phyloP scores from a whole-genome alignment of 2,797 vertebrate species.

The Toxotes lorentzi region DNA sequence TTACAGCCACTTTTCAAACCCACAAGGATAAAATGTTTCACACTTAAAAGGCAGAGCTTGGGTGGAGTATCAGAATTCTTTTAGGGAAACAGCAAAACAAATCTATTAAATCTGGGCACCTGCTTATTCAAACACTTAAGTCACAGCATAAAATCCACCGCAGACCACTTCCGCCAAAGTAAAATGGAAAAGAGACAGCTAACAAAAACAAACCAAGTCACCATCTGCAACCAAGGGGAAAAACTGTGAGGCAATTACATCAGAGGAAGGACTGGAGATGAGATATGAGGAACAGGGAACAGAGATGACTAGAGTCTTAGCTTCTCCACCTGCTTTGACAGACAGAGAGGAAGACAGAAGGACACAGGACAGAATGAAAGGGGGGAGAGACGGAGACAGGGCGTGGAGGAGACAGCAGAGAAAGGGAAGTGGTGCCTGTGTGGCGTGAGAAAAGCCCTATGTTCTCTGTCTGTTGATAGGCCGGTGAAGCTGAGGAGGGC shows the following conservation, averaged over 20 bases:
- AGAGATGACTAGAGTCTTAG: conserved; percentile 38
- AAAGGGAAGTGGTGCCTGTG: conserved; percentile 76
- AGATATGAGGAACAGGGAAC: conserved; percentile 56
- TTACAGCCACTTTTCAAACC: neutral
- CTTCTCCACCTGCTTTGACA: conserved; percentile 37
- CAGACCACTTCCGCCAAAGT: conserved; percentile 18
- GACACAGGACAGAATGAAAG: conserved; percentile 46
- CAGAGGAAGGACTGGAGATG: conserved; percentile 58
- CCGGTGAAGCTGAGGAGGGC: conserved; percentile 73
- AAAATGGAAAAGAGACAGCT: conserved; percentile 21
- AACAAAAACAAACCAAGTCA: conserved; percentile 35
- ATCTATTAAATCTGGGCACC: conserved; percentile 16
- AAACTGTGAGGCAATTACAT: conserved; percentile 38
- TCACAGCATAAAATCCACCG: conserved; percentile 9
- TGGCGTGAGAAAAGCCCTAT: conserved; percentile 81
- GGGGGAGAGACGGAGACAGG: conserved; percentile 54
- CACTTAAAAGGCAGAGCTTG: neutral
- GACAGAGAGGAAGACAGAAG: conserved; percentile 43
- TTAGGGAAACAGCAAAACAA: conserved; percentile 3
- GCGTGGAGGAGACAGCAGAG: conserved; percentile 70
- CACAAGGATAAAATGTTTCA: neutral
- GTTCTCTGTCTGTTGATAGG: conserved; percentile 76
- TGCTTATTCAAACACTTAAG: conserved; percentile 13
- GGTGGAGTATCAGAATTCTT: conserved; percentile 15
- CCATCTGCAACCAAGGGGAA: conserved; percentile 12